These are phyloP conservation scores for Holothuria scabra DNA, from an alignment of 53 echinoderm and acorn worm species.

Conservation along the genomic window DNA sequence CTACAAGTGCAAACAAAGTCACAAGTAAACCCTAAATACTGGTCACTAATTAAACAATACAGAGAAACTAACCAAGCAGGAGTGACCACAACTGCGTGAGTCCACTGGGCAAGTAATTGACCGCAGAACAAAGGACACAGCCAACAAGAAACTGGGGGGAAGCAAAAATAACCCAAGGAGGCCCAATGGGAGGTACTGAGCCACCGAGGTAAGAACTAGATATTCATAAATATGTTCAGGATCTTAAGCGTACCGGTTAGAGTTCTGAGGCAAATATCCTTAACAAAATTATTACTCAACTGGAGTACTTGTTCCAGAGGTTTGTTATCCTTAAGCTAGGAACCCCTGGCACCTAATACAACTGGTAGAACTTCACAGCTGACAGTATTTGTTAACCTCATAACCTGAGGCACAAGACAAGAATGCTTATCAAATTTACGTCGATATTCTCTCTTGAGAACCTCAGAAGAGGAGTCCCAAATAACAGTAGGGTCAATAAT, in stretches of 20 bases:
- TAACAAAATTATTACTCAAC: neutral
- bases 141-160: too few relatives aligned
- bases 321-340: neutral
- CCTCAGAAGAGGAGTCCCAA: neutral
- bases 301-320: neutral
- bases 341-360: neutral
- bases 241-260: conserved; percentile 4
- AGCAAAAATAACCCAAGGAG: too few relatives aligned
- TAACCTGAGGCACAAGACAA: neutral
- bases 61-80: too few relatives aligned
- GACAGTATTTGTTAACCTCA: neutral
- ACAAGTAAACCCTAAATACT: too few relatives aligned
- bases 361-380: neutral
- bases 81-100: too few relatives aligned
- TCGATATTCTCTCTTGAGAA: neutral
- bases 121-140: too few relatives aligned
- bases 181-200: too few relatives aligned
- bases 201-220: too few relatives aligned
- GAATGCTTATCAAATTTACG: neutral
- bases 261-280: neutral
- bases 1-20: too few relatives aligned
- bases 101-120: too few relatives aligned
- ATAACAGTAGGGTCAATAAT: conserved; percentile 21
- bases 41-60: too few relatives aligned
- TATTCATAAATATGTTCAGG: neutral